Base-by-base conservation (phyloP, 1,140 invertebrate genomes). In the Sesamia nonagrioides region DNA sequence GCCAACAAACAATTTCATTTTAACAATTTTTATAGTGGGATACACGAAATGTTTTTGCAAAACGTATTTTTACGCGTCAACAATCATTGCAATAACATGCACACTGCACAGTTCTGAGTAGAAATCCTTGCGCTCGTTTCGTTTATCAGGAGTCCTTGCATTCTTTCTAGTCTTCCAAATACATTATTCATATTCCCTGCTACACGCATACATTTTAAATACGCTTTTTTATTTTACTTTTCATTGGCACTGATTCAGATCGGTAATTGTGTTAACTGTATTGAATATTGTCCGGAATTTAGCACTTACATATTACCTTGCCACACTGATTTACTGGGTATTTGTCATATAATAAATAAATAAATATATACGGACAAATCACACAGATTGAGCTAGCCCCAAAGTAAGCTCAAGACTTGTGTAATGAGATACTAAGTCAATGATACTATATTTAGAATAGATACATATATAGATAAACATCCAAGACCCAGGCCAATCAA, bases 71-170 rank as follows among this genome's bases (percentile, higher is more conserved):
- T 18, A 63, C 58, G 18, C 54, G 6, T 11, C 33, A 8, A 13
- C 35, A 18, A 63, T 42, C 8, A 56, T 21, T 50, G 5, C n/a
- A 54, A 15, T 37, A 13, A 13, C 33, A 9, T 17, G 17, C n/a
- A n/a, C n/a, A n/a, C n/a, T n/a, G n/a, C 21, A 27, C 40, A 71
- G 27, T 69, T 33, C 66, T 1, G 18, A 71, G 45, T 17, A 17
- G 68, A 71, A 35, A 71, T 71, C 68, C 68, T 71, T 71, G 68
- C 68, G 68, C 68, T 54, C 68, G 33, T 71, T 71, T 71, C 13
- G 45, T 71, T 54, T 71, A 71, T 54, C 45, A 71, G 17, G 18
- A 27, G 68, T 54, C 68, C 68, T 71, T 54, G 68, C 68, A 71
- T 71, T 71, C 68, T 54, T 71, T 71, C 45, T 54, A 71, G 48